Evolutionary conservation across 2,797 vertebrate genomes (phyloP).

Genomic region (Staurois parvus): DNA sequence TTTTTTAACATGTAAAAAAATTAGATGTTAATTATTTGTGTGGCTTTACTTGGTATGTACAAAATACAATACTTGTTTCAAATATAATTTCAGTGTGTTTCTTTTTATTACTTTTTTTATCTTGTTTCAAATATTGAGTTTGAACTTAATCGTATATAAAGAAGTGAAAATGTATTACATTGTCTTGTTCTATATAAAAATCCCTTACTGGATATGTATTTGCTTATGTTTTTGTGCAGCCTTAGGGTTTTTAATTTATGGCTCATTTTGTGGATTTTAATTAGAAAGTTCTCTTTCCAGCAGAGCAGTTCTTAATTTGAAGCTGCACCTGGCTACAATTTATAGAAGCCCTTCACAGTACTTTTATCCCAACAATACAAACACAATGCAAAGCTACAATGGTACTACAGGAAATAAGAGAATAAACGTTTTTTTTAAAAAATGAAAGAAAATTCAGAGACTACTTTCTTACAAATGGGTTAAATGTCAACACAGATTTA

Average conservation of each 20-base stretch:
- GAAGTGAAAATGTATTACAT: constrained; percentile 6
- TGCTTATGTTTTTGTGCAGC: constrained; percentile 14
- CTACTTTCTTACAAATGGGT: too few relatives aligned
- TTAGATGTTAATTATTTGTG: background rate
- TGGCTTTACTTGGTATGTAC: background rate
- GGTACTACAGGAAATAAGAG: background rate
- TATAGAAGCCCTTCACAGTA: constrained; percentile 12
- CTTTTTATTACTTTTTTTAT: constrained; percentile 5
- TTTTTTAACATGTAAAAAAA: too few relatives aligned
- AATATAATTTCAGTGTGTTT: background rate
- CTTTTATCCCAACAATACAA: background rate
- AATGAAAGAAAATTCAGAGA: background rate
- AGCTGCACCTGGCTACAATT: constrained; percentile 36
- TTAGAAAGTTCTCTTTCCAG: constrained; percentile 34
- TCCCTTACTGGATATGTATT: constrained; percentile 10
- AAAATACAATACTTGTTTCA: background rate
- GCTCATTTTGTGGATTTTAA: constrained; percentile 18
- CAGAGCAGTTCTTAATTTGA: constrained; percentile 35
- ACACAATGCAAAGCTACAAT: background rate
- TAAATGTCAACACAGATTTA: too few relatives aligned
- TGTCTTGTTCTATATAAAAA: constrained; percentile 2
- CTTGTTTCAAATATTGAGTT: background rate
- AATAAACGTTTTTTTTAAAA: background rate
- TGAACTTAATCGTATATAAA: background rate
- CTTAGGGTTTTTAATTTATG: constrained; percentile 33